phyloP scores from a whole-genome alignment of 2,113 vertebrate species.

The Ptilonorhynchus violaceus region DNA sequence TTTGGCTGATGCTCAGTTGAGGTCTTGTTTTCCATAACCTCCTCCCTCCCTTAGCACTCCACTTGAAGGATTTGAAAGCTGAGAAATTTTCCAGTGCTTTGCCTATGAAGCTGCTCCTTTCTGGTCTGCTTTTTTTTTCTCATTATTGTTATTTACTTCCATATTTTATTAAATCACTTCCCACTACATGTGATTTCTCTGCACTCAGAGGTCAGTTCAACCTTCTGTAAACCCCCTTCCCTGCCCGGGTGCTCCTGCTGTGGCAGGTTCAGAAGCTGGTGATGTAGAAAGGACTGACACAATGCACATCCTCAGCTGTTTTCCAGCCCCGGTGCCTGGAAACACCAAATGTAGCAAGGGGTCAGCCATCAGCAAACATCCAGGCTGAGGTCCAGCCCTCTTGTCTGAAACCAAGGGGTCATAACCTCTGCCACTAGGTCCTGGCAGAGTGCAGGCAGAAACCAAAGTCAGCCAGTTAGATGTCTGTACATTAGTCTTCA shows the following conservation, averaged over 20 bases:
- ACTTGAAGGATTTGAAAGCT: background rate
- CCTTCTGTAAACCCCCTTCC: background rate
- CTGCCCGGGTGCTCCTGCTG: background rate
- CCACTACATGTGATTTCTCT: background rate
- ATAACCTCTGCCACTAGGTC: background rate
- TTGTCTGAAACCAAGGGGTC: background rate
- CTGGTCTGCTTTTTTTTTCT: background rate
- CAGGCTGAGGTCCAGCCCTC: background rate
- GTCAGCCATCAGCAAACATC: background rate
- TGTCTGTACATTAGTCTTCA: background rate
- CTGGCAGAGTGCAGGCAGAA: background rate
- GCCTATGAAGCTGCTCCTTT: background rate
- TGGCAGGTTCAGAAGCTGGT: background rate
- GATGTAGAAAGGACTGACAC: accelerated
- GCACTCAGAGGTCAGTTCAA: background rate
- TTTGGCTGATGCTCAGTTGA: slow-evolving; percentile 5
- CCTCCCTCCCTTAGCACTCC: background rate
- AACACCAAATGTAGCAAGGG: background rate
- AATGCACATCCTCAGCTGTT: background rate
- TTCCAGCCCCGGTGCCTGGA: background rate
- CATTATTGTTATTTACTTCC: background rate
- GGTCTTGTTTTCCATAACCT: background rate
- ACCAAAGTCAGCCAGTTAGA: background rate
- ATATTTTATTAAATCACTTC: background rate
- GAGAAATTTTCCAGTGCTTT: background rate